Base-by-base conservation (phyloP, 2,888 invertebrate genomes). In the Spisula subtruncata region DNA sequence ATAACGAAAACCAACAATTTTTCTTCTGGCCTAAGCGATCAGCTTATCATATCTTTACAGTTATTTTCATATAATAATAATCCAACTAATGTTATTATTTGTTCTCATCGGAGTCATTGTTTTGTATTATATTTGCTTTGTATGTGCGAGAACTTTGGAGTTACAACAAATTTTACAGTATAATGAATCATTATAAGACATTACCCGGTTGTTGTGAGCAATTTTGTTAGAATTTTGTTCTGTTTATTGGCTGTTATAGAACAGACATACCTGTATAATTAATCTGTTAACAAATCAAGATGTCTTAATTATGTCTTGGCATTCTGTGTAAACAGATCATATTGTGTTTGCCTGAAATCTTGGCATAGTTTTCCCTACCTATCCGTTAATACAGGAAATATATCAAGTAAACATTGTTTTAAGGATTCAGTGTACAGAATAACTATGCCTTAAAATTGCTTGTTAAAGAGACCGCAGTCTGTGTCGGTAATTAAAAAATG, bases 231-330 rank as follows among this genome's bases (percentile, higher is more conserved):
- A 12, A n/a, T 18, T n/a, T 56, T 6, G 56, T 56, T 20, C 25
- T 66, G 60, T 66, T 51, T 51, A 51, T 51, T 66, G 60, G 10
- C 25, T 66, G 60, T 66, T 25, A 66, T 66, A 66, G 35, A 29
- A 14, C 54, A 48, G 46, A 54, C 54, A 35, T 79, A 35, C 32
- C 71, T n/a, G 32, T 51, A 25, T 51, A 81, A 81, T 51, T n/a
- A 29, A 81, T 81, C 81, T 81, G 41, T 48, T 29, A 81, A 81
- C 35, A 25, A 75, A 75, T 35, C 29, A 75, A 75, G 75, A 75
- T 75, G 75, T 32, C 75, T 75, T 32, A 75, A 75, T 35, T 75
- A 35, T 5, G 25, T 35, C 1, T 16, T 75, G 75, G 75, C 75
- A 75, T 35, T 75, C 75, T 25, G 32, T 75, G 18, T 75, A 75